Percentiles rank a stretch among this genome's conserved stretches.
Evolutionary conservation across 2,113 vertebrate genomes (phyloP).

Genomic region (Nematolebias whitei): DNA sequence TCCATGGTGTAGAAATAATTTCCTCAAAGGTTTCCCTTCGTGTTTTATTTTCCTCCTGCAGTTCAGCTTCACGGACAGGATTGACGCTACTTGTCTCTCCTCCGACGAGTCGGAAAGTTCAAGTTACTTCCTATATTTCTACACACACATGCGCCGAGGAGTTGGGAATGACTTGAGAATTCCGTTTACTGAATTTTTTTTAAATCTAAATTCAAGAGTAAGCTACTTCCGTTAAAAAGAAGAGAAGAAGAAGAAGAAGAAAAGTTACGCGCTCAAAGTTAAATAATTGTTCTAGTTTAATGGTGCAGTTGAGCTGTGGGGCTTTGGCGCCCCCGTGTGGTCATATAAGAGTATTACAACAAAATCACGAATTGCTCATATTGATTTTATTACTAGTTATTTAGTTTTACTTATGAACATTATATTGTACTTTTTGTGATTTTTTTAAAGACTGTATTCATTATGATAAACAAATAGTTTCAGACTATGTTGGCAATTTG

Average conservation of each 20-base stretch:
- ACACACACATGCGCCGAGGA: slow-evolving; percentile 1
- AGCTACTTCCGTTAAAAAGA: neutral
- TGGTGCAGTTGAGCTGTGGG: neutral
- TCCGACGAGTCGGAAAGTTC: neutral
- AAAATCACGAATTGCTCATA: neutral
- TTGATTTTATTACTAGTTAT: neutral
- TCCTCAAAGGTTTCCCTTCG: neutral
- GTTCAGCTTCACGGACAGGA: slow-evolving; percentile 3
- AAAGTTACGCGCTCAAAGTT: neutral
- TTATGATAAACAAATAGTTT: no score
- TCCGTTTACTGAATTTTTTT: neutral
- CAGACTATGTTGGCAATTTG: no score
- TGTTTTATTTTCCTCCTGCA: fast-evolving
- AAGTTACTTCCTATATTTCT: slow-evolving; percentile 70
- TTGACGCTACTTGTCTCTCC: slow-evolving; percentile 29
- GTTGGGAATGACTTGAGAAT: neutral
- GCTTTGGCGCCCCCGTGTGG: slow-evolving; percentile 14
- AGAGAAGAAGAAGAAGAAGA: fast-evolving
- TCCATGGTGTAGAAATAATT: neutral
- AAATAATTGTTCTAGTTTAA: slow-evolving; percentile 19
- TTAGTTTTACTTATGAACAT: no score
- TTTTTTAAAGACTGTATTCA: no score
- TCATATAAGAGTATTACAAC: neutral
- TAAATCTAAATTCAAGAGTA: neutral
- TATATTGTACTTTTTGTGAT: no score